These are phyloP conservation scores for Clanis bilineata DNA, from an alignment of 2,888 invertebrate genomes.

Conservation along the genomic window DNA sequence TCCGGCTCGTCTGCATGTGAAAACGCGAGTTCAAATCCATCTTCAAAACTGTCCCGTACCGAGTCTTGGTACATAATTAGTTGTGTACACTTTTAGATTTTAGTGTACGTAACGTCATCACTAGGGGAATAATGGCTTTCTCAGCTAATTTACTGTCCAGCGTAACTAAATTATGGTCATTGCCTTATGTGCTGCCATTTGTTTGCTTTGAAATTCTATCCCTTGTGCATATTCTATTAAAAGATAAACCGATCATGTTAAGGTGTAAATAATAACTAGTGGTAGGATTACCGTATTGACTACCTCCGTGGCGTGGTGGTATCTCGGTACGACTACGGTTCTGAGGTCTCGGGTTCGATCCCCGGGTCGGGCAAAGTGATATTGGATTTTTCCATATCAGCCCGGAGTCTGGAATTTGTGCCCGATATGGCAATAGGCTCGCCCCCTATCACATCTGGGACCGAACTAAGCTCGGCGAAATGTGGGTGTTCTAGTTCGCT, in stretches of 20 bases:
- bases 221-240: not conserved
- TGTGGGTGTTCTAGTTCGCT: no score
- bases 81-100: constrained; percentile 68
- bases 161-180: constrained; percentile 55
- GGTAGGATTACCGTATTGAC: no score
- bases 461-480: no score
- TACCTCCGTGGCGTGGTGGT: no score
- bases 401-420: no score
- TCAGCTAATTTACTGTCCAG: constrained; percentile 58
- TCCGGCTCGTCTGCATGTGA: constrained; percentile 17
- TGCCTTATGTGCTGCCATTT: constrained; percentile 29
- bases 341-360: no score
- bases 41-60: not conserved
- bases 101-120: constrained; percentile 60
- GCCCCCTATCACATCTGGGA: no score
- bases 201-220: constrained; percentile 24
- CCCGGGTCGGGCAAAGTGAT: no score
- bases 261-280: not conserved
- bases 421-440: no score
- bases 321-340: no score
- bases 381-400: no score
- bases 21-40: not conserved
- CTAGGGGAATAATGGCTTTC: constrained; percentile 61
- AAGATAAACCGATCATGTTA: not conserved
- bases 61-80: constrained; percentile 66